Evolutionary conservation across 2,113 vertebrate species (phyloP).

Genomic region (Meriones unguiculatus): DNA sequence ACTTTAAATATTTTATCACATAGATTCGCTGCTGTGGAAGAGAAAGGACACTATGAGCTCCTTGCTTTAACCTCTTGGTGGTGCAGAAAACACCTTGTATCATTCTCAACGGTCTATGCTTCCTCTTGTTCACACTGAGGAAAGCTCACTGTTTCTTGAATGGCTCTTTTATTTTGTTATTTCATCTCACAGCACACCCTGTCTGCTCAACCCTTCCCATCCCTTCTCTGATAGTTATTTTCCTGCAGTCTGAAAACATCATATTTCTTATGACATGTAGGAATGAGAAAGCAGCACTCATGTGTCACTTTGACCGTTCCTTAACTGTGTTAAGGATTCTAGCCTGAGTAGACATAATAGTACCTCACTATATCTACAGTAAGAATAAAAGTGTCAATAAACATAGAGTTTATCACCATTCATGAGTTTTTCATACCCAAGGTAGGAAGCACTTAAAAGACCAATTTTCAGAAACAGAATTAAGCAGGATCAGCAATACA

Average conservation of each 20-base stretch:
- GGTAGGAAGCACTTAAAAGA: background rate
- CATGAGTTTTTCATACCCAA: background rate
- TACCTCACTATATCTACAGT: conserved; percentile 35
- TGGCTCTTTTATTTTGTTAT: background rate
- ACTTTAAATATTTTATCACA: conserved; percentile 19
- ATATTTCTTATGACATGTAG: background rate
- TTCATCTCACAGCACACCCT: background rate
- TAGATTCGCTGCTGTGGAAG: background rate
- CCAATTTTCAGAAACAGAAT: background rate
- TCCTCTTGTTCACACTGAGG: background rate
- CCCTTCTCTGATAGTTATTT: background rate
- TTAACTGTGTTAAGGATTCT: conserved; percentile 33
- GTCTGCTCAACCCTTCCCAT: background rate
- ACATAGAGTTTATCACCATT: background rate
- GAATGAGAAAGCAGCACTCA: background rate
- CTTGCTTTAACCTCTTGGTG: background rate
- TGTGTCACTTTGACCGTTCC: background rate
- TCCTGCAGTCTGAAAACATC: background rate
- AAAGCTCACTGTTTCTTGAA: background rate
- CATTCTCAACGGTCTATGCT: background rate
- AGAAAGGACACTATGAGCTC: background rate
- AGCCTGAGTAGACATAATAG: background rate
- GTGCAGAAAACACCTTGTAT: background rate
- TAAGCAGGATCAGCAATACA: background rate
- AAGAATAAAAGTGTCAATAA: conserved; percentile 38